Percentiles rank a stretch among this genome's conserved stretches.
These are phyloP conservation scores for Zaprionus lineosus DNA, from an alignment of 2,888 invertebrate genomes.

Conservation along the genomic window DNA sequence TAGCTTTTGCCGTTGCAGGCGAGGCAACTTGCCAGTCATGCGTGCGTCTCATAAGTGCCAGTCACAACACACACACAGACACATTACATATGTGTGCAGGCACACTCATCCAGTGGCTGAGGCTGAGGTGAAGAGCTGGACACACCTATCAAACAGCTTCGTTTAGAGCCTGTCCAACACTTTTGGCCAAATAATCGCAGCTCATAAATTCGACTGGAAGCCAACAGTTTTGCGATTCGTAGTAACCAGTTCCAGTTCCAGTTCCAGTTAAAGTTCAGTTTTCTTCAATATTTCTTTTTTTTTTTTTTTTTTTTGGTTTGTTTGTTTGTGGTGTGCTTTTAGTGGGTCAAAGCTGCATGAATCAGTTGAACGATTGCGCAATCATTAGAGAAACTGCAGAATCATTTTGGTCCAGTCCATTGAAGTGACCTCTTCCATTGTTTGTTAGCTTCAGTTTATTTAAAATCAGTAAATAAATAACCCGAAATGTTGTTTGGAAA, in stretches of 20 bases:
- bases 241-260: conserved; percentile 25
- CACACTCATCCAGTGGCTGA: conserved; percentile 11
- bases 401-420: conserved; percentile 31
- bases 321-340: conserved; percentile 26
- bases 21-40: conserved; percentile 54
- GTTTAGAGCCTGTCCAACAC: conserved; percentile 38
- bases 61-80: conserved; percentile 13
- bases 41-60: conserved; percentile 49
- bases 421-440: conserved; percentile 17
- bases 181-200: conserved; percentile 59
- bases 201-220: conserved; percentile 61
- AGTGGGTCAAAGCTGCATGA: conserved; percentile 67
- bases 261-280: conserved; percentile 3
- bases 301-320: too few relatives aligned
- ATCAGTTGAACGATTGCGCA: conserved; percentile 60
- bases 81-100: neutral
- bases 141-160: conserved; percentile 41
- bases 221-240: conserved; percentile 9
- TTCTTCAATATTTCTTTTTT: too few relatives aligned
- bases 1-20: conserved; percentile 14
- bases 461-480: conserved; percentile 63
- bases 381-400: conserved; percentile 51
- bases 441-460: conserved; percentile 21
- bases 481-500: conserved; percentile 42
- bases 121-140: conserved; percentile 34